Conservation (phyloP, 2,888 invertebrate genomes). For the Ectropis crepuscularia region DNA sequence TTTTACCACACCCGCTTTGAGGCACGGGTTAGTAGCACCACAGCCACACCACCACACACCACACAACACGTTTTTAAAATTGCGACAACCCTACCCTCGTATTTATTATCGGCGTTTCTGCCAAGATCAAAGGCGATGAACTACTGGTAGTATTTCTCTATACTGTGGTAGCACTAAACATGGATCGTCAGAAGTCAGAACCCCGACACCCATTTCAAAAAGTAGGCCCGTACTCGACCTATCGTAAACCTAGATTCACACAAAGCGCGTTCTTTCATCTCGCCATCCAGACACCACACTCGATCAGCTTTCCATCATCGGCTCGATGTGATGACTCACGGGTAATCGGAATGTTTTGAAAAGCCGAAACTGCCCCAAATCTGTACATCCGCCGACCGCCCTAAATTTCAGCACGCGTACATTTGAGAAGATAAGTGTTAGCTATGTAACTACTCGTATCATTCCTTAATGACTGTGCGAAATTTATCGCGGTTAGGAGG, state of each 20-base stretch:
- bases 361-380: constrained; percentile 17
- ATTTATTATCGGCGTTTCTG: no score
- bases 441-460: background rate
- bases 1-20: no score
- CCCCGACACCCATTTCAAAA: background rate
- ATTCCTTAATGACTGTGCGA: constrained; percentile 6
- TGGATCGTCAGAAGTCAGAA: constrained; percentile 1
- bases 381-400: constrained; percentile 16
- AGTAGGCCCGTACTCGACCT: background rate
- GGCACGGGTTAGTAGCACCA: no score
- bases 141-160: no score
- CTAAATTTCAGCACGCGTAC: constrained; percentile 8
- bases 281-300: constrained; percentile 10
- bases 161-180: background rate
- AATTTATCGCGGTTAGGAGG: background rate
- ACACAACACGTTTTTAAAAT: no score
- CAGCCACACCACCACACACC: no score
- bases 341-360: constrained; percentile 4
- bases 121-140: background rate
- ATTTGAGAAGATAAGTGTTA: constrained; percentile 10
- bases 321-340: constrained; percentile 9
- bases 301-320: constrained; percentile 12
- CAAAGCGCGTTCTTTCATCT: constrained; percentile 27
- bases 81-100: no score
- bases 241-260: constrained; percentile 28